phyloP scores from a whole-genome alignment of 2,113 vertebrate species.

The Nycticorax nycticorax region DNA sequence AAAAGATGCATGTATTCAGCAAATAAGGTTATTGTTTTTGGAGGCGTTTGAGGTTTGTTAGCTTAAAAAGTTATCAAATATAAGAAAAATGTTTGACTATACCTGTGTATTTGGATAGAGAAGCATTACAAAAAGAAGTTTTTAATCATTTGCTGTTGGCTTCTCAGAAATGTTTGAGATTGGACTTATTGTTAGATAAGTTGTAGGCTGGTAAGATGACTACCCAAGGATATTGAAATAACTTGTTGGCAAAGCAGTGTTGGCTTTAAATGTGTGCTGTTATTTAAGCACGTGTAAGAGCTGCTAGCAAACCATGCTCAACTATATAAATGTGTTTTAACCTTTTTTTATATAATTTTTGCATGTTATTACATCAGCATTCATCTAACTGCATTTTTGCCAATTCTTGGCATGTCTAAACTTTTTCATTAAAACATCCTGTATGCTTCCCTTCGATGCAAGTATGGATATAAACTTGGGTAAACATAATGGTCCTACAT shows the following conservation, averaged over 20 bases:
- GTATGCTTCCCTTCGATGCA: background rate
- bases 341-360: background rate
- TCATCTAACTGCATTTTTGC: background rate
- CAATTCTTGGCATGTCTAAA: background rate
- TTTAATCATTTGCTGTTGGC: background rate
- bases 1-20: background rate
- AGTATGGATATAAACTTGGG: background rate
- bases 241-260: background rate
- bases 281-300: background rate
- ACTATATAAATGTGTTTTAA: background rate
- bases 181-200: background rate
- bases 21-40: background rate
- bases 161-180: background rate
- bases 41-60: background rate
- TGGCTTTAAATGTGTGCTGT: background rate
- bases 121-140: background rate
- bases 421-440: background rate
- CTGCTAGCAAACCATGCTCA: background rate
- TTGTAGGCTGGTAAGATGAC: background rate
- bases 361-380: background rate
- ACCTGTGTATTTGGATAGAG: background rate
- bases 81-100: background rate
- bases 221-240: background rate
- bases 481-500: background rate
- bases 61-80: background rate